phyloP scores from a whole-genome alignment of 2,113 vertebrate species.

The Anolis carolinensis region DNA sequence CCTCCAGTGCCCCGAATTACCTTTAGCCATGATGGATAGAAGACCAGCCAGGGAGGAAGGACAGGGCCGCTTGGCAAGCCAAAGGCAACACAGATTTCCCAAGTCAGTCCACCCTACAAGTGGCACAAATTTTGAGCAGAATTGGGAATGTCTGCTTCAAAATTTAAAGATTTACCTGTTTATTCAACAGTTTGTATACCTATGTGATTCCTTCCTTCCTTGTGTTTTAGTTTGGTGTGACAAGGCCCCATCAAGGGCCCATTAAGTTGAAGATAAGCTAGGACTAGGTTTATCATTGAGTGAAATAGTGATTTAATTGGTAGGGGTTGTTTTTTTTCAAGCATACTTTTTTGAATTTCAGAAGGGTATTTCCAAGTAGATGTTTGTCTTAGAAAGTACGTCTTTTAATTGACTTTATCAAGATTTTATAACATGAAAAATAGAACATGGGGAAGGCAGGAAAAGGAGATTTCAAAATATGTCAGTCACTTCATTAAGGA shows the following conservation, averaged over 20 bases:
- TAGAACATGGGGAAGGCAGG: neutral
- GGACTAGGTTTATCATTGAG: neutral
- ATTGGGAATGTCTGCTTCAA: neutral
- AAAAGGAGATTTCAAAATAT: slow-evolving; percentile 7
- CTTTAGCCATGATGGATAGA: slow-evolving; percentile 17
- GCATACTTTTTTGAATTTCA: neutral
- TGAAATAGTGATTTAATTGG: neutral
- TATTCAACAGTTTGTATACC: neutral
- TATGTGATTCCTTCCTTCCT: neutral
- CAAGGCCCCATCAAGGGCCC: neutral
- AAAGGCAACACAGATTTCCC: neutral
- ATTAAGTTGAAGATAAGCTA: neutral
- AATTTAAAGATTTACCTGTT: neutral
- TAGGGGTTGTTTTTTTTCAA: neutral
- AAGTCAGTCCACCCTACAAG: neutral
- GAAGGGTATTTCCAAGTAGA: neutral
- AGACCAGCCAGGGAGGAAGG: fast-evolving
- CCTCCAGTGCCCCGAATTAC: slow-evolving; percentile 6
- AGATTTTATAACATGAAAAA: neutral
- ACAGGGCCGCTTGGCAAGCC: neutral
- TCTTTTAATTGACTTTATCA: neutral
- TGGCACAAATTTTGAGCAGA: neutral
- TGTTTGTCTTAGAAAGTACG: neutral
- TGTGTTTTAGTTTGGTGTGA: neutral
- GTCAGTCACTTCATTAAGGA: neutral